Evolutionary conservation across 1,140 invertebrate species (phyloP).

Genomic region (Leptopilina boulardi): DNA sequence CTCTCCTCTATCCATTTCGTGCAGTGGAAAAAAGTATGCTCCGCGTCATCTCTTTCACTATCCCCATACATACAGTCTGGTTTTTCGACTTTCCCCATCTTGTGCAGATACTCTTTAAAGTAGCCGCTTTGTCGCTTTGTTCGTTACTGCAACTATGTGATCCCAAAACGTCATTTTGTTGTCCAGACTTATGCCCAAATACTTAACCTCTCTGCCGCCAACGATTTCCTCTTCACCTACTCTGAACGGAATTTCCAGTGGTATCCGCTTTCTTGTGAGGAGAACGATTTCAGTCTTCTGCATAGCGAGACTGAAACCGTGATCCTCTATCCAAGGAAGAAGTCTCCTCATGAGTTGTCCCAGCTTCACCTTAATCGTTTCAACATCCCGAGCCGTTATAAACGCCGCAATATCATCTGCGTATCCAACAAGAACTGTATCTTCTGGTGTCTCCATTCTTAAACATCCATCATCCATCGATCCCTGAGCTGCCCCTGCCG

Average conservation of each 20-base stretch:
- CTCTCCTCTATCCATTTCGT: background rate
- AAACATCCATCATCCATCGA: slow-evolving; percentile 37
- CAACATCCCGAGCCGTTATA: too few species aligned
- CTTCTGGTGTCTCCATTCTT: slow-evolving; percentile 42
- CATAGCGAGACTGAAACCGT: slow-evolving; percentile 44
- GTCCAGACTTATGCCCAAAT: slow-evolving; percentile 52
- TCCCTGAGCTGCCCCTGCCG: slow-evolving; percentile 57
- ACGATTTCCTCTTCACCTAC: slow-evolving; percentile 22
- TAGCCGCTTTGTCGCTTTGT: slow-evolving; percentile 37
- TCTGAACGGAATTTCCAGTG: background rate
- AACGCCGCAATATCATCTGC: slow-evolving; percentile 44
- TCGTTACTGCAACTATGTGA: slow-evolving; percentile 42
- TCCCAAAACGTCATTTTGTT: slow-evolving; percentile 40
- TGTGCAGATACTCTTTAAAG: background rate
- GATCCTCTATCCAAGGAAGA: slow-evolving; percentile 46
- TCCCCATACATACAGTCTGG: background rate
- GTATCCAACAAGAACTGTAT: slow-evolving; percentile 46
- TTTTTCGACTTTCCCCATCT: background rate
- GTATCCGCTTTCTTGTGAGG: slow-evolving; percentile 39
- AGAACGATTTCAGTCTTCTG: slow-evolving; percentile 51
- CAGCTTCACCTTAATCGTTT: too few species aligned
- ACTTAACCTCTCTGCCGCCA: slow-evolving; percentile 40
- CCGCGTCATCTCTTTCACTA: background rate
- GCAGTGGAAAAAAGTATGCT: background rate
- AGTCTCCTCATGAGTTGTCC: slow-evolving; percentile 33